Evolutionary conservation across 2,797 vertebrate genomes (phyloP).

Genomic region (Microctenopoma steveboyesi): DNA sequence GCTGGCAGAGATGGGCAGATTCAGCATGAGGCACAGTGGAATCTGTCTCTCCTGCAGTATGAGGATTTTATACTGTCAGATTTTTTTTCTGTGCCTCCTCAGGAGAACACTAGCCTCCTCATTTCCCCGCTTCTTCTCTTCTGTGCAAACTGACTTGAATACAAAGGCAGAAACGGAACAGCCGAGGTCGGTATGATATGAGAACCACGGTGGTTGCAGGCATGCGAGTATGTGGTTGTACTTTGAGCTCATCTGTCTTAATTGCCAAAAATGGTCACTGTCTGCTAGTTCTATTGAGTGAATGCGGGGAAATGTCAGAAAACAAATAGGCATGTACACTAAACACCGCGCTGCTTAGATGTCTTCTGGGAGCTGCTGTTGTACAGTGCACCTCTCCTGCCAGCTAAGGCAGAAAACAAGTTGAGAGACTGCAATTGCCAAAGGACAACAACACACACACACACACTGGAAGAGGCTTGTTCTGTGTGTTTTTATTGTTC

Average conservation of each 20-base stretch:
- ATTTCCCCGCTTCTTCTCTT: constrained; percentile 45
- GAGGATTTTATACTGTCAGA: constrained; percentile 41
- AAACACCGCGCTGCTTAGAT: constrained; percentile 66
- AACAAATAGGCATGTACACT: constrained; percentile 67
- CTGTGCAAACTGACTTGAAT: constrained; percentile 31
- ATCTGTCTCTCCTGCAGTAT: constrained; percentile 33
- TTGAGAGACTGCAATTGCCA: constrained; percentile 80
- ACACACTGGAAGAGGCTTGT: constrained; percentile 49
- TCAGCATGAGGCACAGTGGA: constrained; percentile 45
- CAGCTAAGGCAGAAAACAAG: constrained; percentile 74
- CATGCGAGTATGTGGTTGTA: constrained; percentile 36
- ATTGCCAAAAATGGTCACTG: constrained; percentile 65
- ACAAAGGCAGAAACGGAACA: constrained; percentile 51
- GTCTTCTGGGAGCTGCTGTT: constrained; percentile 73
- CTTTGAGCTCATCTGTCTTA: constrained; percentile 66
- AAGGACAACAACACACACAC: constrained; percentile 75
- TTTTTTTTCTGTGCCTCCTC: constrained; percentile 10
- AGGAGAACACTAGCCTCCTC: constrained; percentile 47
- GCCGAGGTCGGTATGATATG: constrained; percentile 36
- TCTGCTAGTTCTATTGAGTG: constrained; percentile 25
- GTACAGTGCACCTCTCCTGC: constrained; percentile 68
- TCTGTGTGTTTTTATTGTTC: constrained; percentile 69
- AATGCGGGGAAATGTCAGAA: constrained; percentile 49
- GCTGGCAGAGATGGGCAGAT: constrained; percentile 60
- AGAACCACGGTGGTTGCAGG: constrained; percentile 23